A percentile compares a stretch with the other conserved stretches of the same genome.
phyloP scores from a whole-genome alignment of 2,888 invertebrate species.

The Amblyjoppa proteus region DNA sequence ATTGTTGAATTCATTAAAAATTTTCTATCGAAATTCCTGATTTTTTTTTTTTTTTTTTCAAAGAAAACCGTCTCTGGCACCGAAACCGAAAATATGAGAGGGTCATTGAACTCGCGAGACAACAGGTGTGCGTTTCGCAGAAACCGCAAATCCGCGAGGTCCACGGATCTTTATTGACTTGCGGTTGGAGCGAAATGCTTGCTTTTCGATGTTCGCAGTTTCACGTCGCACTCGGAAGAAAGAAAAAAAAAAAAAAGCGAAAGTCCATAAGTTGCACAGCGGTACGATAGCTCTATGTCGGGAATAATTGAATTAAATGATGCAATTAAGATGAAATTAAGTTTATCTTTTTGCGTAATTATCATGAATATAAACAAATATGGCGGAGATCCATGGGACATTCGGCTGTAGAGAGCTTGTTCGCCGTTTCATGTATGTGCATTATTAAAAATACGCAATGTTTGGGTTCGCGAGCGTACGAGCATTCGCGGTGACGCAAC shows the following conservation, averaged over 20 bases:
- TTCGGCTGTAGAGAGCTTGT: neutral
- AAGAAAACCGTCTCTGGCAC: neutral
- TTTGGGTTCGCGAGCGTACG: conserved; percentile 5
- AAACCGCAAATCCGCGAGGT: conserved; percentile 1
- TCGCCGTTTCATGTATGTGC: neutral
- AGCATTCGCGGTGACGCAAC: neutral
- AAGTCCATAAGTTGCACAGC: neutral
- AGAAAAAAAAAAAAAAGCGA: neutral
- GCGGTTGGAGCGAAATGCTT: neutral
- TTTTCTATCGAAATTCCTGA: neutral
- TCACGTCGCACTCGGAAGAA: neutral
- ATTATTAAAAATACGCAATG: conserved; percentile 4
- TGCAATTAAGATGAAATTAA: neutral
- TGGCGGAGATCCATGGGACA: neutral
- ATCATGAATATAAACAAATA: neutral
- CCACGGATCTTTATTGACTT: conserved; percentile 5
- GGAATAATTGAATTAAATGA: neutral
- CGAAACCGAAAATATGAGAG: neutral
- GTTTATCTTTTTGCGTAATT: neutral
- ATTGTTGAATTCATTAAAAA: neutral
- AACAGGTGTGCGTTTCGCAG: conserved; percentile 12
- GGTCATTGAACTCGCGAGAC: neutral
- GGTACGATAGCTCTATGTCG: neutral
- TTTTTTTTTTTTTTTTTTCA: neutral
- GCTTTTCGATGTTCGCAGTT: conserved; percentile 3